phyloP scores from a whole-genome alignment of 1,140 invertebrate species.

The Araneus ventricosus region DNA sequence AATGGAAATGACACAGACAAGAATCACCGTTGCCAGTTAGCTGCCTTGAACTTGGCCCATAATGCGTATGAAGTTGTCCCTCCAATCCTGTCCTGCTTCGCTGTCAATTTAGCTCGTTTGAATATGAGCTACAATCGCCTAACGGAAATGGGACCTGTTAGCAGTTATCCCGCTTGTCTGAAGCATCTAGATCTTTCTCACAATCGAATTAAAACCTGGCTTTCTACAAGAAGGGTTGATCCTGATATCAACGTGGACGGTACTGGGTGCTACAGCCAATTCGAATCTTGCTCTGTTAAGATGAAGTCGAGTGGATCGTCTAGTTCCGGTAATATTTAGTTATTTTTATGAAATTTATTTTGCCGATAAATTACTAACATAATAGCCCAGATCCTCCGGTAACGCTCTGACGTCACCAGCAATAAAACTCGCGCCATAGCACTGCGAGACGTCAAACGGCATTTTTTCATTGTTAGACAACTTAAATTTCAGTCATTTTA shows the following conservation, averaged over 20 bases:
- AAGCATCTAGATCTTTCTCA: slow-evolving; percentile 96
- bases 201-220: slow-evolving; percentile 94
- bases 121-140: slow-evolving; percentile 93
- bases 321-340: slow-evolving; percentile 39
- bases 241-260: slow-evolving; percentile 56
- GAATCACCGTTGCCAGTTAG: slow-evolving; percentile 82
- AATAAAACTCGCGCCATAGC: no score
- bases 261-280: slow-evolving; percentile 70
- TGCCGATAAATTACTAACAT: no score
- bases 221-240: slow-evolving; percentile 78
- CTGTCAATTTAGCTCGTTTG: slow-evolving; percentile 90
- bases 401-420: no score
- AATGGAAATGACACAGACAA: slow-evolving; percentile 77
- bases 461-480: no score
- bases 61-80: slow-evolving; percentile 94
- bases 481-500: no score
- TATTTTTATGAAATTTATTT: no score
- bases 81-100: slow-evolving; percentile 91
- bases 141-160: slow-evolving; percentile 90
- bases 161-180: slow-evolving; percentile 91
- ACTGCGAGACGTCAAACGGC: no score
- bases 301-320: slow-evolving; percentile 57
- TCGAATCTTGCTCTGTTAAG: slow-evolving; percentile 44
- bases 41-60: slow-evolving; percentile 92
- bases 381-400: no score